A percentile compares a stretch with the other conserved stretches of the same genome.
Conservation (phyloP, 2,888 invertebrate species). For the Drosophila paramelanica region DNA sequence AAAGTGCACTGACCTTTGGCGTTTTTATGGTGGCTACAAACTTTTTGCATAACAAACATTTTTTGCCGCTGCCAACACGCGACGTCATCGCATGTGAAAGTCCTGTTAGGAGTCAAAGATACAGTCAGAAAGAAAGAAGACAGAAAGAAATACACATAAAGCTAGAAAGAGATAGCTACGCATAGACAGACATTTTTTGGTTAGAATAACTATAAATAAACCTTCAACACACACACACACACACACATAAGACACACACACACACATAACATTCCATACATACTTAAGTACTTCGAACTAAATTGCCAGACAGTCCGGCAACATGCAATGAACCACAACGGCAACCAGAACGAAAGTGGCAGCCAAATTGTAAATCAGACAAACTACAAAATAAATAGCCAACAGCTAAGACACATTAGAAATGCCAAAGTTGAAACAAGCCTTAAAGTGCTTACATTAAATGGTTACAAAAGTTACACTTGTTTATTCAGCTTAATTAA, state of each 20-base stretch:
- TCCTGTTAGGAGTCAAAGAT: slow-evolving; percentile 35
- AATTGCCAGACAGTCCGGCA: slow-evolving; percentile 78
- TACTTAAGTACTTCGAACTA: slow-evolving; percentile 38
- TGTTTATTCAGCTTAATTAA: too few species aligned
- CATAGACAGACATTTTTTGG: slow-evolving; percentile 42
- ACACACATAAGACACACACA: too few species aligned
- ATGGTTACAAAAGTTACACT: too few species aligned
- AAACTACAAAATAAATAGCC: slow-evolving; percentile 2
- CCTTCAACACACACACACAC: slow-evolving; percentile 19
- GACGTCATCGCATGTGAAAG: slow-evolving; percentile 67
- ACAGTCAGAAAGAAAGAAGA: slow-evolving; percentile 9
- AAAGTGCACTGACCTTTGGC: slow-evolving; percentile 73
- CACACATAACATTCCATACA: slow-evolving; percentile 20
- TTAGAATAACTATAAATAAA: slow-evolving; percentile 63
- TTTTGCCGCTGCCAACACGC: slow-evolving; percentile 52
- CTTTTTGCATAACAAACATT: slow-evolving; percentile 74
- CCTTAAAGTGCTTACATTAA: too few species aligned
- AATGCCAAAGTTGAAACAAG: neutral
- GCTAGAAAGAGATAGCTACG: slow-evolving; percentile 9
- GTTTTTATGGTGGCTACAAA: slow-evolving; percentile 55
- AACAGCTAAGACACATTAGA: neutral
- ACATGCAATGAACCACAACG: slow-evolving; percentile 75
- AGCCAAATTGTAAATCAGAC: slow-evolving; percentile 5
- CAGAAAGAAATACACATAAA: slow-evolving; percentile 2
- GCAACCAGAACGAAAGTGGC: slow-evolving; percentile 30